phyloP scores from a whole-genome alignment of 2,797 vertebrate species.

The Leuciscus waleckii region DNA sequence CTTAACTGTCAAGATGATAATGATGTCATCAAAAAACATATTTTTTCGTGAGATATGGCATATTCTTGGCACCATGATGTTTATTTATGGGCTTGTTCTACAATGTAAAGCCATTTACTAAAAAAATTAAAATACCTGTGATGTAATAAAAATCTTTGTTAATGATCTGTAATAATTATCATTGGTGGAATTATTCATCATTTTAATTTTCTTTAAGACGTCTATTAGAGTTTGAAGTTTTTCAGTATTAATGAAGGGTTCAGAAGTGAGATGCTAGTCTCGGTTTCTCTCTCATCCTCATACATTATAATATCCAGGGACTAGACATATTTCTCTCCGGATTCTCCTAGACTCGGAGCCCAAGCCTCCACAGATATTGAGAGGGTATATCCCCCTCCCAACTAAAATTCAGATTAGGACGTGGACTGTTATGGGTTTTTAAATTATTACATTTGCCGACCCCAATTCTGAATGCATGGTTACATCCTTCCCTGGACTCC shows the following conservation, averaged over 20 bases:
- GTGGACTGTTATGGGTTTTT: slow-evolving; percentile 4
- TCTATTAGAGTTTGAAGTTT: neutral
- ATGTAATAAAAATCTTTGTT: neutral
- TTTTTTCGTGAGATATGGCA: neutral
- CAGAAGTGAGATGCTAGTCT: neutral
- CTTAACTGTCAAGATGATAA: neutral
- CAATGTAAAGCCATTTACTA: neutral
- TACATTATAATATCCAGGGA: slow-evolving; percentile 13
- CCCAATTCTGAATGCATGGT: neutral
- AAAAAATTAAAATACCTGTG: no score
- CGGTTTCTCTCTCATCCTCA: slow-evolving; percentile 5
- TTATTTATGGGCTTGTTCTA: neutral
- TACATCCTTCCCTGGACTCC: neutral
- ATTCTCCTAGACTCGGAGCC: neutral
- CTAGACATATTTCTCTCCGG: neutral
- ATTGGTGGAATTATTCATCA: neutral
- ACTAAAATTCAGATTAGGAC: neutral
- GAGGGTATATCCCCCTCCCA: neutral
- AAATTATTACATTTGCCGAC: slow-evolving; percentile 9
- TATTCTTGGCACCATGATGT: neutral
- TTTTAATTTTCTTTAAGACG: neutral
- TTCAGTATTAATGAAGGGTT: neutral
- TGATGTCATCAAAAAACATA: neutral
- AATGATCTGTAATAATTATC: neutral
- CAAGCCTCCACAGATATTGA: neutral